Evolutionary conservation across 2,113 vertebrate species (phyloP), one percentile per base, ranked within the genome.

Genomic region (Caretta caretta): DNA sequence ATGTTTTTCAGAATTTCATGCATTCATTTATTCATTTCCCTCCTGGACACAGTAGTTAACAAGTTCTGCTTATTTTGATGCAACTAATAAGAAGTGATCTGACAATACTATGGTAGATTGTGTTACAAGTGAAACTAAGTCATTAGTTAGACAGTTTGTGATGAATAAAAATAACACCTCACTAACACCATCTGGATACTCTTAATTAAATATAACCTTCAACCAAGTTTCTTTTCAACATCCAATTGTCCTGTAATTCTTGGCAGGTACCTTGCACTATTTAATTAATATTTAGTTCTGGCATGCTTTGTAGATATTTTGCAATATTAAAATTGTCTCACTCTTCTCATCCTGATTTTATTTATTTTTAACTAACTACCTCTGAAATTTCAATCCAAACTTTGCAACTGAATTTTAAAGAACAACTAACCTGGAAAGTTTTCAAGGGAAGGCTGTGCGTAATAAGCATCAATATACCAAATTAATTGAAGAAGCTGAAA

Each of bases 161-260:
- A 88, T 93, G 57, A 93, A 13, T 25, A 97, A 97, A 97, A 95
- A 81, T 92, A 97, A 90, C 51, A 97, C 87, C 53, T 94, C 72
- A 90, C 25, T 53, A 93, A 84, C n/a, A 86, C 91, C 82, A 94
- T 96, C 96, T 96, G 94, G 80, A 82, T 90, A 72, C 13, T 93
- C 75, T 88, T 94, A 96, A 97, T 96, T 97, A 96, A 94, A 91
- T 22, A 94, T 91, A 95, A 96, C 42, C 80, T 96, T 96, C 80
- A 96, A 89, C 12, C 19, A 86, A 3, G 12, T 94, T 88, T 92
- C 27, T 93, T 96, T 96, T 76, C 17, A 83, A 31, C 6, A 86
- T 54, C 56, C 76, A 95, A 35, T 46, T 89, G 1, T 80, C 31
- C 17, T 69, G 19, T 2, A 83, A 8, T 72, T 91, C 29, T 87